phyloP scores from a whole-genome alignment of 2,797 vertebrate species.

The Ciconia nigra region DNA sequence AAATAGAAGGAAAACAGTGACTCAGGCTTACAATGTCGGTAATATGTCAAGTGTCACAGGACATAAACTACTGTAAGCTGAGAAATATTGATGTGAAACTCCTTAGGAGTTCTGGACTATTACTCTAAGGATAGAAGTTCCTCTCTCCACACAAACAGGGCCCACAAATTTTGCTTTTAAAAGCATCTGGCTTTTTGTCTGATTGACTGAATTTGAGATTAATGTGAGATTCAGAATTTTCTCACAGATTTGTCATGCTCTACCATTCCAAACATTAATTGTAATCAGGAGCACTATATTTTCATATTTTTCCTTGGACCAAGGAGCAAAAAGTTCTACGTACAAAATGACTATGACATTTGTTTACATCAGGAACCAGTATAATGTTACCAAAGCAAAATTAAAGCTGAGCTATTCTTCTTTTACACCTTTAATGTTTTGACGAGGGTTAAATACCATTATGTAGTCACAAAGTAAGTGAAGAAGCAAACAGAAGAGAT shows the following conservation, averaged over 20 bases:
- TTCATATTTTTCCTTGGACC: not conserved
- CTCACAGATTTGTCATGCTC: not conserved
- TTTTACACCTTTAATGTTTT: not conserved
- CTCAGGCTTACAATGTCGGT: not conserved
- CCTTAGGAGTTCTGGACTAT: not conserved
- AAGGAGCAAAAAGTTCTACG: not conserved
- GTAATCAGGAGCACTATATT: not conserved
- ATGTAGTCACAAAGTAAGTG: not conserved
- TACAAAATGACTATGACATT: not conserved
- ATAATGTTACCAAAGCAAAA: not conserved
- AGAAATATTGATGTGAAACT: not conserved
- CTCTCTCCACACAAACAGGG: not conserved
- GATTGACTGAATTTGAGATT: not conserved
- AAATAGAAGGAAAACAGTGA: not conserved
- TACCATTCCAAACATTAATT: not conserved
- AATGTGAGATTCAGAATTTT: not conserved
- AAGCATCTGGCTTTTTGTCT: not conserved
- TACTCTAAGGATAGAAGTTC: not conserved
- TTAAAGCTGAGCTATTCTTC: not conserved
- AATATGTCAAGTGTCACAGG: not conserved
- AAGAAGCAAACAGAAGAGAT: not conserved
- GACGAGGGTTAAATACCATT: not conserved
- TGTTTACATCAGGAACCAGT: not conserved
- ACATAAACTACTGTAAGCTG: not conserved
- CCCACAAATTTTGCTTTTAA: not conserved